phyloP scores from a whole-genome alignment of 2,888 invertebrate species.

The Stegana nigrithorax region DNA sequence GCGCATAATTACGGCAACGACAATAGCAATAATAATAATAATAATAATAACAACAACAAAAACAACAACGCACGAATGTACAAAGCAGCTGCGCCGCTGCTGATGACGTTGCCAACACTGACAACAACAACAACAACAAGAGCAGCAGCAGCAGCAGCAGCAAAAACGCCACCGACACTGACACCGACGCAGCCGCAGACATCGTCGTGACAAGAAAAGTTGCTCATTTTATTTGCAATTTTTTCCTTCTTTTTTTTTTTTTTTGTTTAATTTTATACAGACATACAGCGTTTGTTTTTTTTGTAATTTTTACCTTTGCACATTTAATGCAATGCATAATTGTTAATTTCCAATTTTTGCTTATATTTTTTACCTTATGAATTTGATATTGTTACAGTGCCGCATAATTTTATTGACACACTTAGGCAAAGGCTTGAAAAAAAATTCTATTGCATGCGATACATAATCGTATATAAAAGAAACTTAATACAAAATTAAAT shows the following conservation, averaged over 20 bases:
- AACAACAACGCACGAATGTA: conserved; percentile 16
- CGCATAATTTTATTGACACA: too few species aligned
- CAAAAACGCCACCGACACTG: conserved; percentile 22
- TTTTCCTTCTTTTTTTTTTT: conserved; percentile 25
- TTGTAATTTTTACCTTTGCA: too few species aligned
- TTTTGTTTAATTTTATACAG: conserved; percentile 27
- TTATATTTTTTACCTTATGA: too few species aligned
- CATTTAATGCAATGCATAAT: too few species aligned
- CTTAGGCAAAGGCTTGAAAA: too few species aligned
- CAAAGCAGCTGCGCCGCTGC: conserved; percentile 18
- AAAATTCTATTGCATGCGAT: too few species aligned
- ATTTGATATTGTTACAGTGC: too few species aligned
- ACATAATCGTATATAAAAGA: too few species aligned
- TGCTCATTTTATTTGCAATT: conserved; percentile 58
- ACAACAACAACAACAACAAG: background rate
- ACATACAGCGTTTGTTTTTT: too few species aligned
- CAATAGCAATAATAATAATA: conserved; percentile 18
- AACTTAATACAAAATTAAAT: too few species aligned
- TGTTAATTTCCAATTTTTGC: too few species aligned
- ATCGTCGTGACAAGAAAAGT: conserved; percentile 56
- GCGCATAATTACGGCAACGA: conserved; percentile 40
- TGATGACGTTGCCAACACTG: background rate
- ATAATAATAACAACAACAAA: conserved; percentile 22
- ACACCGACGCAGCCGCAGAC: conserved; percentile 4
- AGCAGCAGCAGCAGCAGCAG: conserved; percentile 25